phyloP scores from a whole-genome alignment of 2,797 vertebrate species.

The Hafferia zeledoni region DNA sequence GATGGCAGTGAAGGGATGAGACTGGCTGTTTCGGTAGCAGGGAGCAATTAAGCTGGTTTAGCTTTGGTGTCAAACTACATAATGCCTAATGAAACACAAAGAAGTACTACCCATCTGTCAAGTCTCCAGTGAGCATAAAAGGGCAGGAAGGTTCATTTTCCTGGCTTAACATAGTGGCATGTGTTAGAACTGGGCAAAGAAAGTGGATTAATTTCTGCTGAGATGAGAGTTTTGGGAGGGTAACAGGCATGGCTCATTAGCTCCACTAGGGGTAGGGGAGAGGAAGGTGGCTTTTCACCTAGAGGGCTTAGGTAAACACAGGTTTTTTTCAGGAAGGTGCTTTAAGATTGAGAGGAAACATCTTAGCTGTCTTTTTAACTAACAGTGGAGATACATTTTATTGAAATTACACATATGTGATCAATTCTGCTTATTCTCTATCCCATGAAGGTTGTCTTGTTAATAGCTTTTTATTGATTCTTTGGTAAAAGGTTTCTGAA shows the following conservation, averaged over 20 bases:
- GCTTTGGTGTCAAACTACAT: not conserved
- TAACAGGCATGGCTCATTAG: slow-evolving; percentile 23
- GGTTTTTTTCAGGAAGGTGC: not conserved
- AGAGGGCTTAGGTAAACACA: not conserved
- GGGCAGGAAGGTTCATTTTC: not conserved
- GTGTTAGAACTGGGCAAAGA: not conserved
- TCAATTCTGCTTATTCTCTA: not conserved
- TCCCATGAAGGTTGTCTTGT: not conserved
- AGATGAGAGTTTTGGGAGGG: not conserved
- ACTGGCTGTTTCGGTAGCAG: not conserved
- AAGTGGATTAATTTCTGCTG: slow-evolving; percentile 47
- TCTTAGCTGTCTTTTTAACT: not conserved
- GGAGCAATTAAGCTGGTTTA: not conserved
- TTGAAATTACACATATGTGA: not conserved
- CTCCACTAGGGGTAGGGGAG: not conserved
- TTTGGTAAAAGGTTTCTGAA: not conserved
- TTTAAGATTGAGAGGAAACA: not conserved
- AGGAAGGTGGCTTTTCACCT: not conserved
- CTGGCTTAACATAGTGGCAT: not conserved
- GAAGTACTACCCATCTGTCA: not conserved
- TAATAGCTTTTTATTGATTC: not conserved
- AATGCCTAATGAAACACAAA: not conserved
- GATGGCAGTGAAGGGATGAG: not conserved
- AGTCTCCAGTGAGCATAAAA: not conserved
- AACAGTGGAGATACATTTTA: not conserved